Evolutionary conservation across 2,797 vertebrate genomes (phyloP), one percentile per base, ranked within the genome.

Genomic region (Phrynocephalus vlangalii): DNA sequence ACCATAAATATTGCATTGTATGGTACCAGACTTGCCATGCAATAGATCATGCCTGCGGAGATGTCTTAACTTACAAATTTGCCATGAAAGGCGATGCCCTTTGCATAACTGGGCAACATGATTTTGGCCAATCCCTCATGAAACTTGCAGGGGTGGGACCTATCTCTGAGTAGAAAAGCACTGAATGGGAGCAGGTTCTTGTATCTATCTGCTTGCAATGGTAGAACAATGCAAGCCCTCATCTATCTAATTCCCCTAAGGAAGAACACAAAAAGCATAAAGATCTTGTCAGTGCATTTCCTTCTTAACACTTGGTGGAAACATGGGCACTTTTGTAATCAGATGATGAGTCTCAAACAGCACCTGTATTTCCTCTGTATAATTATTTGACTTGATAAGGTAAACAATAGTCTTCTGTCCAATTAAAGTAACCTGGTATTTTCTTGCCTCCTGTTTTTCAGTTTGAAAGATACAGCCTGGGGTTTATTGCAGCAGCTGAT

Each of bases 331-430:
- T 94, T 94, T 87, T 92, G 92, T 94, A 96, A 96, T 94, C 94
- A 95, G 94, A 95, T 94, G 95, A 95, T 93, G 84, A 92, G 60
- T 56, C 10, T 94, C 88, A 92, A 95, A 93, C 91, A 92, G 87
- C 96, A 96, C 95, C 95, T 97, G 96, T 96, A 93, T 96, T 97
- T 96, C 94, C 94, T 94, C 95, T 95, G 91, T 81, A 94, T 85
- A 85, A 88, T 85, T 85, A 82, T 76, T 88, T 83, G 63, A 76
- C 95, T 92, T 96, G 94, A 96, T 68, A 95, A 95, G 94, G 94
- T 85, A 94, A 96, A 94, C 91, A 0, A 95, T 92, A 95, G 94
- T 95, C 95, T 96, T 94, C 88, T 88, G 93, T 91, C 90, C 95
- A 96, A 97, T 95, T 95, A 95, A 94, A 48, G 94, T 92, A 85